These are phyloP conservation scores for Prosopocoilus inquinatus DNA, from an alignment of 2,888 invertebrate genomes.

Conservation along the genomic window DNA sequence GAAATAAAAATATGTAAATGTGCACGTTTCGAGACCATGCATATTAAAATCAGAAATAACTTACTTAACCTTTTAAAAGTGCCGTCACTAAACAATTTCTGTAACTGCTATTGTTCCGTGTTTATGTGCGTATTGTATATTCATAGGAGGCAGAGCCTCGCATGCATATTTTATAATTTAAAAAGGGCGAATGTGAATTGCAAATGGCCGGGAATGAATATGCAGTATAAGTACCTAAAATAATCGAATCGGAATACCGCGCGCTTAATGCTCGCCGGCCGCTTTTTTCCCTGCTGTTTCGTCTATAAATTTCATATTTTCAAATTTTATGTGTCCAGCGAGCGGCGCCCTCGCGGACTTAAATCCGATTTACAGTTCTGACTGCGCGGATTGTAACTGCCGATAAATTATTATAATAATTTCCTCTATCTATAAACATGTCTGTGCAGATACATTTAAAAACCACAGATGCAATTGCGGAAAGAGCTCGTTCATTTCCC, in stretches of 20 bases:
- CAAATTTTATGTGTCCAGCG: neutral
- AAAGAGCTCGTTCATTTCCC: neutral
- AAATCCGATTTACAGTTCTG: constrained; percentile 4
- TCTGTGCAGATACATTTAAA: constrained; percentile 2
- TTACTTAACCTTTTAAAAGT: neutral
- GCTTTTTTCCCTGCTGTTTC: neutral
- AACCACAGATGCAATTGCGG: neutral
- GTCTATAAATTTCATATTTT: neutral
- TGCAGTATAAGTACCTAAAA: neutral
- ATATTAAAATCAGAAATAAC: neutral
- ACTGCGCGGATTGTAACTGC: constrained; percentile 1
- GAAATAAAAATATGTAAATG: too few relatives aligned
- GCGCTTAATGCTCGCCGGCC: neutral
- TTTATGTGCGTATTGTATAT: neutral
- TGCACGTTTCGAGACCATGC: neutral
- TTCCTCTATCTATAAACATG: constrained; percentile 4
- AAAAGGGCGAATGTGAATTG: constrained; percentile 1
- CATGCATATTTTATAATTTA: neutral
- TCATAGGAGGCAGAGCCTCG: neutral
- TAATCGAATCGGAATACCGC: constrained; percentile 1
- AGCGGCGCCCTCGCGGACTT: neutral
- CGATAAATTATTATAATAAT: constrained; percentile 5
- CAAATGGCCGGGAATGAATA: constrained; percentile 1
- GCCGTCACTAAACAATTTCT: neutral
- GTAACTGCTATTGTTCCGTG: constrained; percentile 1